Base-by-base conservation (phyloP, 2,888 invertebrate genomes). In the Thereva unica region DNA sequence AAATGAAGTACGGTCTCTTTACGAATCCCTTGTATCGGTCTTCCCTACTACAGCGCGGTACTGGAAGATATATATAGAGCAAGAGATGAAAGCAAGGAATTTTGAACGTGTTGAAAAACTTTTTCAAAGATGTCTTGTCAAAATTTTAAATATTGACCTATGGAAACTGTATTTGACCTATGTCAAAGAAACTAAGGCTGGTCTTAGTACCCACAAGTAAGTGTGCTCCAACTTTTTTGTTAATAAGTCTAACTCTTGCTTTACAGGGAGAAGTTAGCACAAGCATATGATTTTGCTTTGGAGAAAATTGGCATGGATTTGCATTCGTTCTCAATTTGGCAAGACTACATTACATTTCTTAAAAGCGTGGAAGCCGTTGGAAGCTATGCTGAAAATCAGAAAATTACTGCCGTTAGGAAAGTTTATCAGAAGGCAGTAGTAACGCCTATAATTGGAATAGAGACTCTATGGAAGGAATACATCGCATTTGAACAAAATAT, bases 271-370 rank as follows among this genome's bases (percentile, higher is more conserved):
- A 98, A 97, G 84, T 94, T 99, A 93, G 98, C 98, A 0, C 97
- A 99, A 80, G 98, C 99, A 0, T 99, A 98, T 80, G 98, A 99
- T 82, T 99, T 99, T 82, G 98, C 99, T 0, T 82, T 99, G 71
- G 99, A 99, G 71, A 97, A 98, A 82, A 97, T 99, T 72, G 99
- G 99, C 0, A 90, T 99, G 89, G 99, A 99, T 77, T 91, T 97
- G 73, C 94, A 96, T 82, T 95, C 97, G 0, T 96, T 93, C 79
- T 90, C 92, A 6, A 93, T 99, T 69, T 99, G 98, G 96, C 92
- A 93, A 75, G 99, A 99, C 77, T 99, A 99, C 76, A 93, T 99
- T 0, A 90, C 89, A 52, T 99, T 99, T 79, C 82, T 99, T 67
- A 98, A 96, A 79, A 88, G 92, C 56, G 97, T 97, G 0, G 98